Evolutionary conservation across 2,888 invertebrate genomes (phyloP).

Genomic region (Leptinotarsa haldemani): DNA sequence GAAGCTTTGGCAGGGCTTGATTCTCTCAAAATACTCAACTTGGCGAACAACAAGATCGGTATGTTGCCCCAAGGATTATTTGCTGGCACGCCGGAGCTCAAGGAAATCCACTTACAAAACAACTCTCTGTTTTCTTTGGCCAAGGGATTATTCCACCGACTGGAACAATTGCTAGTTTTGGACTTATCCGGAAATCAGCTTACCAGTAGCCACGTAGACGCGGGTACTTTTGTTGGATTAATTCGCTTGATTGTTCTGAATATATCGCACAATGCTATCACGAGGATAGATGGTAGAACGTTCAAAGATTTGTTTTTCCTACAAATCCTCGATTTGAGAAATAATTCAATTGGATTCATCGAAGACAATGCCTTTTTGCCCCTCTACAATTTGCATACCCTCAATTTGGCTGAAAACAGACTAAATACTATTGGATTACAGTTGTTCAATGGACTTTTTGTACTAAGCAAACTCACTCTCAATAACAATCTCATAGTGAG

Average conservation of each 20-base stretch:
- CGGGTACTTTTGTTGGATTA: constrained; percentile 86
- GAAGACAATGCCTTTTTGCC: constrained; percentile 90
- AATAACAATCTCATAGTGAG: constrained; percentile 87
- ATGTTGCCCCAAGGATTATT: constrained; percentile 85
- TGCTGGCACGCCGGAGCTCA: constrained; percentile 81
- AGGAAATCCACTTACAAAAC: constrained; percentile 86
- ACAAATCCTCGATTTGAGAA: constrained; percentile 86
- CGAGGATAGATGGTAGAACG: constrained; percentile 83
- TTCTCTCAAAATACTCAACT: constrained; percentile 83
- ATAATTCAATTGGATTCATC: constrained; percentile 89
- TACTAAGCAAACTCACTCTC: constrained; percentile 84
- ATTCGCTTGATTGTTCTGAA: constrained; percentile 87
- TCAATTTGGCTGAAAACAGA: constrained; percentile 89
- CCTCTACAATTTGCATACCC: constrained; percentile 87
- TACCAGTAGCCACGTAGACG: constrained; percentile 85
- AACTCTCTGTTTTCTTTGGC: constrained; percentile 87
- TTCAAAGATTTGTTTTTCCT: constrained; percentile 89
- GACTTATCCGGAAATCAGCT: constrained; percentile 88
- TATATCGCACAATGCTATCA: constrained; percentile 86
- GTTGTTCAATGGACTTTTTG: constrained; percentile 85
- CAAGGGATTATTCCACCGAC: constrained; percentile 83
- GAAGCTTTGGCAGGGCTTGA: constrained; percentile 84
- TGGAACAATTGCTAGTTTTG: constrained; percentile 85
- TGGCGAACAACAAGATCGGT: constrained; percentile 87
- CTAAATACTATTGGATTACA: constrained; percentile 84